Evolutionary conservation across 2,888 invertebrate genomes (phyloP), one percentile per base, ranked within the genome.

Genomic region (Drepana falcataria): DNA sequence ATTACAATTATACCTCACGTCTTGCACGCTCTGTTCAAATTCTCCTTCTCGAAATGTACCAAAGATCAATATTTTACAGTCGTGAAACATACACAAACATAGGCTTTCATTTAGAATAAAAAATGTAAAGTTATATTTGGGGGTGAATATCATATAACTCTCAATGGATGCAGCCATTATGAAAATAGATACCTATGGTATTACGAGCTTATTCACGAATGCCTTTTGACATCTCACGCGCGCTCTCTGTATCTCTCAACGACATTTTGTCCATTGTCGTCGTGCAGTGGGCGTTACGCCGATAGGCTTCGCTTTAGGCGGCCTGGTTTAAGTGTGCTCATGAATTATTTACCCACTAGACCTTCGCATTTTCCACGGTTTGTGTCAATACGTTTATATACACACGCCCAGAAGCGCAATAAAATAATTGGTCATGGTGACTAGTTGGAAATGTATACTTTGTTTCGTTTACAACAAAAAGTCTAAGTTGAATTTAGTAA

Each of bases 321-420:
- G 21, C 65, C 59, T 70, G 66, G 72, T 70, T 81, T 82, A 80
- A 79, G 68, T 69, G 68, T 69, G 65, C 78, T 87, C 84, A 86
- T 88, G 86, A 85, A 87, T 88, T 87, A 87, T 88, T 85, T 82
- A 87, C 71, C 58, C 60, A 61, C 69, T 73, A 69, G 75, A 73
- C 70, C 71, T 71, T 73, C 70, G 66, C 66, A 70, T 79, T 67
- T 67, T 51, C 34, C 66, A 73, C 73, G 75, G 71, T 74, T 75
- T 74, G 74, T 70, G 63, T 63, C 53, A 59, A 70, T 62, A 70
- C 71, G 68, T 77, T 74, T 71, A 70, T 74, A 71, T 69, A 62
- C 60, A 56, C 53, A 48, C 64, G 68, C 61, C 60, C 62, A 67
- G 64, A 55, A 54, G 56, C 61, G 62, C 63, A 66, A 63, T 56